Percentiles rank a stretch among this genome's conserved stretches.
These are phyloP conservation scores for Drosophila mulleri DNA, from an alignment of 2,888 invertebrate species.

Conservation along the genomic window DNA sequence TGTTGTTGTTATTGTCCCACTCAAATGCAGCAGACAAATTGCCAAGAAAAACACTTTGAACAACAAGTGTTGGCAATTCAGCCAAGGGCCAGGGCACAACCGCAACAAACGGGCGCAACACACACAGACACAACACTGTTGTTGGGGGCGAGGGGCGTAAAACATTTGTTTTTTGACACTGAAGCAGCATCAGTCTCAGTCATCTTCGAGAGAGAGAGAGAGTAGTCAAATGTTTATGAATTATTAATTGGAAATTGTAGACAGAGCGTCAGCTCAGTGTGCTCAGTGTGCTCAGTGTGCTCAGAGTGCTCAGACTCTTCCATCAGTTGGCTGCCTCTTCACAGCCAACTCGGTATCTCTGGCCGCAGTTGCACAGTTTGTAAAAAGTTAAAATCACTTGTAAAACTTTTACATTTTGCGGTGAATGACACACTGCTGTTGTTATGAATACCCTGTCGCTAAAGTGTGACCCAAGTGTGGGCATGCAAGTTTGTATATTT, in stretches of 20 bases:
- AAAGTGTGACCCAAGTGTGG: background rate
- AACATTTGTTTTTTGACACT: conserved; percentile 45
- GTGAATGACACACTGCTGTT: conserved; percentile 46
- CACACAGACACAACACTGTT: background rate
- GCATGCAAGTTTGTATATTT: background rate
- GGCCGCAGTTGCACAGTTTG: conserved; percentile 18
- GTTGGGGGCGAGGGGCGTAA: background rate
- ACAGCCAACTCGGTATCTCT: conserved; percentile 7
- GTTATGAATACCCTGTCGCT: conserved; percentile 19
- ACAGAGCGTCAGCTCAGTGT: conserved; percentile 35
- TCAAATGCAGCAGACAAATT: conserved; percentile 63
- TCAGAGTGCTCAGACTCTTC: background rate
- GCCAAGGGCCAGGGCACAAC: conserved; percentile 26
- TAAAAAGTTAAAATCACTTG: conserved; percentile 73
- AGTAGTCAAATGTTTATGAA: conserved; percentile 69
- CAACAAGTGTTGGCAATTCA: conserved; percentile 64
- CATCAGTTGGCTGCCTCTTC: conserved; percentile 7
- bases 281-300: conserved; percentile 8
- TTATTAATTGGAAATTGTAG: conserved; percentile 75
- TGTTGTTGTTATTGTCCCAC: conserved; percentile 22
- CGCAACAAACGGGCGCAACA: conserved; percentile 9
- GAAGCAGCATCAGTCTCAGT: conserved; percentile 7
- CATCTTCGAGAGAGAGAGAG: background rate
- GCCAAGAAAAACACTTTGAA: conserved; percentile 75
- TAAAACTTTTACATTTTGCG: conserved; percentile 75